phyloP scores from a whole-genome alignment of 2,113 vertebrate genomes.

The Kryptolebias marmoratus region DNA sequence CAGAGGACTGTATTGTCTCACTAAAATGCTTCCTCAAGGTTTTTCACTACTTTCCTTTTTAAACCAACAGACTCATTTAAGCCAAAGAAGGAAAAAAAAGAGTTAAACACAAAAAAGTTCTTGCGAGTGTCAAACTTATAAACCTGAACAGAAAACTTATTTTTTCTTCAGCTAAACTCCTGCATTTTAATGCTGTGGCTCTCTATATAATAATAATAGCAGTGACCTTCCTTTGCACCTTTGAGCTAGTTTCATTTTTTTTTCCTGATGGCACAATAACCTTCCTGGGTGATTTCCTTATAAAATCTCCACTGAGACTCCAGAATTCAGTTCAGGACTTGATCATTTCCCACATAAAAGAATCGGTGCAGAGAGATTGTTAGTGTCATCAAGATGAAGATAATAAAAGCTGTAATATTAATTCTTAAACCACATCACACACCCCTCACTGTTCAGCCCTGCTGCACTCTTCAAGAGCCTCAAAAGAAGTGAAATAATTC shows the following conservation, averaged over 20 bases:
- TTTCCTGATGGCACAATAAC: constrained; percentile 66
- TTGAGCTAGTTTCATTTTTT: constrained; percentile 66
- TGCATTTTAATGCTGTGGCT: constrained; percentile 46
- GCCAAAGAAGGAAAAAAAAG: constrained; percentile 15
- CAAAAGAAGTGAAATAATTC: constrained; percentile 33
- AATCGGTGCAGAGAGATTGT: constrained; percentile 30
- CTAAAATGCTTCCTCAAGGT: constrained; percentile 66
- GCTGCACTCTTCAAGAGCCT: constrained; percentile 37
- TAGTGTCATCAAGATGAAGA: constrained; percentile 52
- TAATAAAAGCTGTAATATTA: constrained; percentile 61
- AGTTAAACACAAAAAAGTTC: constrained; percentile 20
- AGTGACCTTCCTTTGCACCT: constrained; percentile 67
- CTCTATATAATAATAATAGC: constrained; percentile 69
- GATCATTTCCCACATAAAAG: constrained; percentile 52
- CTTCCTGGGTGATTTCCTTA: constrained; percentile 59
- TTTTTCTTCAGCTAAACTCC: constrained; percentile 29
- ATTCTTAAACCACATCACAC: constrained; percentile 53
- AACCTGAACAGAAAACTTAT: not conserved
- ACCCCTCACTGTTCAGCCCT: constrained; percentile 40
- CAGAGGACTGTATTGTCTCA: constrained; percentile 31
- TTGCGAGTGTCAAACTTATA: not conserved
- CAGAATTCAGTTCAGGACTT: constrained; percentile 52
- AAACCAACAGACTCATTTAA: constrained; percentile 34
- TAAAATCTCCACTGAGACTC: constrained; percentile 59
- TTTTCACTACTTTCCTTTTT: constrained; percentile 33